phyloP scores from a whole-genome alignment of 2,888 invertebrate species.

The Clepsis dumicolana region DNA sequence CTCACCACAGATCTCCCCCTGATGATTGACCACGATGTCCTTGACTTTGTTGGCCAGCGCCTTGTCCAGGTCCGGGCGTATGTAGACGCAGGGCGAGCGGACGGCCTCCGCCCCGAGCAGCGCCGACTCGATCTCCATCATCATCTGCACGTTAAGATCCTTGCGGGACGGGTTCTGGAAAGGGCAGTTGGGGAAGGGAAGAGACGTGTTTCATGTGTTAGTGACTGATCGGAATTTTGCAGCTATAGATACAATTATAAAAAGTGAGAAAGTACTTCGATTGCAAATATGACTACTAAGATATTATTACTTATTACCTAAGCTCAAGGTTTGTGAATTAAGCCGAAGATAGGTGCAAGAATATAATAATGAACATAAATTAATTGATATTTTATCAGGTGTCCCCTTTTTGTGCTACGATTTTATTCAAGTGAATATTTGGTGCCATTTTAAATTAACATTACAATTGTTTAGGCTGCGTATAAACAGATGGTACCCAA shows the following conservation, averaged over 20 bases:
- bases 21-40: slow-evolving; percentile 95
- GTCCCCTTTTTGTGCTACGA: background rate
- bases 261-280: background rate
- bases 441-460: background rate
- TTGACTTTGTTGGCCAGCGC: slow-evolving; percentile 91
- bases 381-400: background rate
- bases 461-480: background rate
- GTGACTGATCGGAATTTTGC: background rate
- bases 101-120: slow-evolving; percentile 93
- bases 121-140: slow-evolving; percentile 94
- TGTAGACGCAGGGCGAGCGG: slow-evolving; percentile 92
- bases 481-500: background rate
- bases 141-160: slow-evolving; percentile 97
- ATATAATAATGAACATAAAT: too few species aligned
- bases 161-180: slow-evolving; percentile 95
- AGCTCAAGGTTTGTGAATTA: too few species aligned
- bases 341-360: too few species aligned
- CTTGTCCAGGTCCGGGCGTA: slow-evolving; percentile 95
- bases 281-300: background rate
- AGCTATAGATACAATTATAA: background rate
- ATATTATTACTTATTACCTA: background rate
- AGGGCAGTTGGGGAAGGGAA: slow-evolving; percentile 53
- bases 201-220: slow-evolving; percentile 25
- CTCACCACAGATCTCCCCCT: slow-evolving; percentile 90
- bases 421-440: background rate